Base-by-base conservation (phyloP, 2,888 invertebrate species). In the Trissoscelio sp. region DNA sequence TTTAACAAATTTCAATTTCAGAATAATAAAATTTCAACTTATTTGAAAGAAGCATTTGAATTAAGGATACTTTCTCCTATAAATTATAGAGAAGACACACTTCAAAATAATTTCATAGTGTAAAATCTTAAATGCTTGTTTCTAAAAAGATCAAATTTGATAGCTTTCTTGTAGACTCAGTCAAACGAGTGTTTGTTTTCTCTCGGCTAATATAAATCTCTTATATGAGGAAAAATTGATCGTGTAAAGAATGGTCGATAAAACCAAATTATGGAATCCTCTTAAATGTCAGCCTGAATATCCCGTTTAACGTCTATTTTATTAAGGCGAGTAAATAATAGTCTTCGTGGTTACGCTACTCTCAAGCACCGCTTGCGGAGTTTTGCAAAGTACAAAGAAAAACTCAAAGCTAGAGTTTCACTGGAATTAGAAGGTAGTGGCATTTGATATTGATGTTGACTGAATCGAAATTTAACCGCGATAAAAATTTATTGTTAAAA, bases 251-350 rank as follows among this genome's bases (percentile, higher is more conserved):
- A 20, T 22, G 57, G 42, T 46, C 46, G 20, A 69, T 51, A 64
- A 51, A 57, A 28, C 34, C 34, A 57, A 57, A 46, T 70, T 34
- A 46, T 48, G n/a, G 46, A 58, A 46, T 31, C 46, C 34, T 46
- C 46, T 58, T 46, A 70, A 70, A 70, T 58, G 69, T 46, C 69
- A 58, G 24, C 46, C 34, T 20, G 20, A 44, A 57, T 55, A 44
- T 46, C 34, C 14, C 20, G 53, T 42, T 42, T 39, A 67, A 67
- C 42, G 16, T 67, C 55, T 34, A 42, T 55, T 70, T 46, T 14
- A 53, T 66, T 66, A 69, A 69, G 22, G 12, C 69, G 57, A 57
- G 70, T 70, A 58, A 70, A 58, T 70, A 58, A 58, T 44, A 34
- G 69, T 44, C 34, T 42, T 20, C 48, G n/a, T 22, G 58, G 22